Conservation (phyloP, 2,113 vertebrate species). For the Hypomesus transpacificus region DNA sequence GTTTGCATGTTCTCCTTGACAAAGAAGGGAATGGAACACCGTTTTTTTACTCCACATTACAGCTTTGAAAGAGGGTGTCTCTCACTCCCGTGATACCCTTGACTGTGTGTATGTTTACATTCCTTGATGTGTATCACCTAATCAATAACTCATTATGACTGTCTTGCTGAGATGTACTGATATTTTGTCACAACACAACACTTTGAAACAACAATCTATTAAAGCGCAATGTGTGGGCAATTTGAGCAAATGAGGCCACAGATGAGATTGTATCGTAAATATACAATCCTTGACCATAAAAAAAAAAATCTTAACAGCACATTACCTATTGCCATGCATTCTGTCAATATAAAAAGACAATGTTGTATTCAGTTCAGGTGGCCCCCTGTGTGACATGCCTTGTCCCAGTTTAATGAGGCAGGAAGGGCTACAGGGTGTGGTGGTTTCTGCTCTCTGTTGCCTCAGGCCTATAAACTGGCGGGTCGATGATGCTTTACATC, state of each 20-base stretch:
- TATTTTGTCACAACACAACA: not conserved
- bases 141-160: slow-evolving; percentile 5
- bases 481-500: slow-evolving; percentile 67
- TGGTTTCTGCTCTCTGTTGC: slow-evolving; percentile 33
- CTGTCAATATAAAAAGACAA: too few relatives aligned
- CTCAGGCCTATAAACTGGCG: slow-evolving; percentile 58
- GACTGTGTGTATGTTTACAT: not conserved
- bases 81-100: not conserved
- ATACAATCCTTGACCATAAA: too few relatives aligned
- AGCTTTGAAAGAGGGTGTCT: too few relatives aligned
- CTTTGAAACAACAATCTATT: not conserved
- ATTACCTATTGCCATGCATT: too few relatives aligned
- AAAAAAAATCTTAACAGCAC: too few relatives aligned
- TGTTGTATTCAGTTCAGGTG: too few relatives aligned
- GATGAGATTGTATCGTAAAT: too few relatives aligned
- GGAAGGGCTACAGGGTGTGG: not conserved
- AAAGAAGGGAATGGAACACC: not conserved
- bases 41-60: not conserved
- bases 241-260: too few relatives aligned
- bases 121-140: not conserved
- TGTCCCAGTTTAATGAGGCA: not conserved
- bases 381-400: too few relatives aligned
- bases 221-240: not conserved
- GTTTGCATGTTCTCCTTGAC: not conserved
- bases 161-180: not conserved